Evolutionary conservation across 2,113 vertebrate species (phyloP), one percentile per base, ranked within the genome.

Genomic region (Neomonachus schauinslandi): DNA sequence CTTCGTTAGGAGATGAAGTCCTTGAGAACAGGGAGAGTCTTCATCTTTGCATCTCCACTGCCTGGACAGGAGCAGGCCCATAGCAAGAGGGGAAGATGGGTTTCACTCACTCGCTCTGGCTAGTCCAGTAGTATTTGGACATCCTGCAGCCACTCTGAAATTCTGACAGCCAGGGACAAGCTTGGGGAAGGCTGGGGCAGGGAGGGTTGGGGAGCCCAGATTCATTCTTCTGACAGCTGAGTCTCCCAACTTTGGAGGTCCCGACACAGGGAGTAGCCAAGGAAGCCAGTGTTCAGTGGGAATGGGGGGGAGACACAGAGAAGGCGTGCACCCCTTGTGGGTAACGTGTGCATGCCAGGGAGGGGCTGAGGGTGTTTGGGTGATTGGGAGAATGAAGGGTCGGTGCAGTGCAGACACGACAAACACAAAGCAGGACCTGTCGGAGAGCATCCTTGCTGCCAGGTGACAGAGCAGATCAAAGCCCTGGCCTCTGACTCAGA

Each of bases 281-380:
- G 24, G 51, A 63, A 83, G 46, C 53, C 26, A 74, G 63, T 39
- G 12, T 5, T 55, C n/a, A n/a, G 31, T 1, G 1, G 16, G 18
- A 57, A 77, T 12, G 39, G 24, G 42, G 42, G 42, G 65, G 3
- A 46, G 74, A 9, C 51, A 33, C 36, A 26, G 18, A 13, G 36
- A 31, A 33, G n/a, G 28, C 2, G 31, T 46, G 63, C 4, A 7
- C 21, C 42, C 39, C 22, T n/a, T 26, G 1, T 18, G 51, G 26
- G 7, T 7, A 0, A 15, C 1, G 24, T 11, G 0, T 57, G 83
- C 0, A 0, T 26, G 12, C 65, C 55, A 91, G 39, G 14, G 42
- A 74, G 6, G 46, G 28, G 61, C 0, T 1, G 14, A 16, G 28
- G n/a, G 36, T 3, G 1, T 53, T 7, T 21, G 33, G 55, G 42